phyloP scores from a whole-genome alignment of 2,797 vertebrate species.

The Caiman crocodilus region DNA sequence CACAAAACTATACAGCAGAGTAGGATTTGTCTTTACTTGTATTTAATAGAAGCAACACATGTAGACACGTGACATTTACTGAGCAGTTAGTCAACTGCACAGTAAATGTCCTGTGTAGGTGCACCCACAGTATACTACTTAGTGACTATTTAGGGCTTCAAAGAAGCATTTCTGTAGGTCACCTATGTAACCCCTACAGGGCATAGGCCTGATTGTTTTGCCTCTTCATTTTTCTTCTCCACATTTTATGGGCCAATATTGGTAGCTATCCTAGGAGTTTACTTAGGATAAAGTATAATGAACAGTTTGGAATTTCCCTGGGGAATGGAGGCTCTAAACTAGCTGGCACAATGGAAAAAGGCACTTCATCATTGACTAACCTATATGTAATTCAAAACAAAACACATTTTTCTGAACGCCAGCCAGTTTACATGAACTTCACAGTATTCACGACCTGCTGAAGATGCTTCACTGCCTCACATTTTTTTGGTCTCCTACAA shows the following conservation, averaged over 20 bases:
- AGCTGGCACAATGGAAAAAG: constrained; percentile 49
- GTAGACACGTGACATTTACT: no score
- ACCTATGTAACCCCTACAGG: background rate
- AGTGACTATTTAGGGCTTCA: no score
- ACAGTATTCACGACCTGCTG: constrained; percentile 45
- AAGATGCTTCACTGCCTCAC: constrained; percentile 58
- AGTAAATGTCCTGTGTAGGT: no score
- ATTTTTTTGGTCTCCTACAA: constrained; percentile 60
- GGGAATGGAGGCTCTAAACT: constrained; percentile 21
- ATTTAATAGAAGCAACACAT: no score
- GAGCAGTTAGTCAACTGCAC: no score
- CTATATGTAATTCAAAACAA: constrained; percentile 24
- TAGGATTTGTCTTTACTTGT: no score
- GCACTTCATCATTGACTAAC: constrained; percentile 54
- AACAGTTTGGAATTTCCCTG: constrained; percentile 41
- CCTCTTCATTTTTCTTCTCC: rapidly evolving
- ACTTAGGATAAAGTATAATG: constrained; percentile 51
- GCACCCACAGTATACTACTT: no score
- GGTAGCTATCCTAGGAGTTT: background rate
- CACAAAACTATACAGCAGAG: no score
- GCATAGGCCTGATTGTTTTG: background rate
- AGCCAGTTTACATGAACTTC: constrained; percentile 63
- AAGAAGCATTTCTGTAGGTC: no score
- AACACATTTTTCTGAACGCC: constrained; percentile 5
- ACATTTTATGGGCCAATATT: background rate